A percentile compares a stretch with the other conserved stretches of the same genome.
Evolutionary conservation across 2,888 invertebrate genomes (phyloP).

Genomic region (Kuschelorhynchus macadamiae): DNA sequence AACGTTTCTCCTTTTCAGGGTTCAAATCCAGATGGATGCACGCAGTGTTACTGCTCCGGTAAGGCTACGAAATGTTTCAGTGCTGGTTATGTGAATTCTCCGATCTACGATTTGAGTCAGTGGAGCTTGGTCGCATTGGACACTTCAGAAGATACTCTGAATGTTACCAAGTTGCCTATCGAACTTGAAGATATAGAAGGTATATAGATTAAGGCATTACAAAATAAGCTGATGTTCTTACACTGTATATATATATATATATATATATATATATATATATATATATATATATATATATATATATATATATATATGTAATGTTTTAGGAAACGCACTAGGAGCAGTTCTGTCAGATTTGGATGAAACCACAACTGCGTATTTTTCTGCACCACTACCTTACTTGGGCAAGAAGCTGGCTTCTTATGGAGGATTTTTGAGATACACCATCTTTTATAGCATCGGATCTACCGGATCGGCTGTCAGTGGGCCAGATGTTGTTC

Average conservation of each 20-base stretch:
- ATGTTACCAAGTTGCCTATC: constrained; percentile 54
- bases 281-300: no score
- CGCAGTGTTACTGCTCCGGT: constrained; percentile 97
- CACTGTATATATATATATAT: no score
- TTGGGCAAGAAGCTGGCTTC: constrained; percentile 89
- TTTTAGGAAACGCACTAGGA: constrained; percentile 32
- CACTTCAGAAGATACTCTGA: constrained; percentile 64
- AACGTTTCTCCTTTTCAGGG: constrained; percentile 24
- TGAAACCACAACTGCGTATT: constrained; percentile 74
- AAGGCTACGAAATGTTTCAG: constrained; percentile 89
- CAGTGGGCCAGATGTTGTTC: constrained; percentile 85
- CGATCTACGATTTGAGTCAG: constrained; percentile 76
- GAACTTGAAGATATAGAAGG: constrained; percentile 65
- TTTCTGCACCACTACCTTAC: constrained; percentile 81
- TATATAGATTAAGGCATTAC: no score
- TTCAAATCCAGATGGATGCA: constrained; percentile 87
- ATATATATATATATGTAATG: no score
- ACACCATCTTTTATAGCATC: constrained; percentile 81
- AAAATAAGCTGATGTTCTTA: no score
- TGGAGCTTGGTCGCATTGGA: constrained; percentile 77
- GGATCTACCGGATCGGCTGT: constrained; percentile 70
- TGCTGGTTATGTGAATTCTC: constrained; percentile 78
- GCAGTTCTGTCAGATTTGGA: constrained; percentile 36
- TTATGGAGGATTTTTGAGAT: constrained; percentile 89
- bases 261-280: no score